These are phyloP conservation scores for Bedellia somnulentella DNA, from an alignment of 2,888 invertebrate species.

Conservation along the genomic window DNA sequence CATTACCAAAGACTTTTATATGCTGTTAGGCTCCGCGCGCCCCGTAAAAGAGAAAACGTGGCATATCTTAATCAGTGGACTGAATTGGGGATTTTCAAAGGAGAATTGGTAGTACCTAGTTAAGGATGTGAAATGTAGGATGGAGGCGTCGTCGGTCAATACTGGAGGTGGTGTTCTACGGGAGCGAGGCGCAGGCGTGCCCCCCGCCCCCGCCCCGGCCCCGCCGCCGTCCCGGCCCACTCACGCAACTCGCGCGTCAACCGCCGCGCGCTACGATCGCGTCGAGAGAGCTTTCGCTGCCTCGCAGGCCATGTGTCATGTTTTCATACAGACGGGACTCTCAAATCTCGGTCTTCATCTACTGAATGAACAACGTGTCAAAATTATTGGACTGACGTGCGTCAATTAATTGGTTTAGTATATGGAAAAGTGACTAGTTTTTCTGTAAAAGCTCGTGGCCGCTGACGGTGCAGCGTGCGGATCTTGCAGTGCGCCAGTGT, in stretches of 20 bases:
- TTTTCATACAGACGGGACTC: conserved; percentile 44
- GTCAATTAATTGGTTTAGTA: neutral
- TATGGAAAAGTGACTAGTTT: conserved; percentile 46
- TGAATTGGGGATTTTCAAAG: conserved; percentile 52
- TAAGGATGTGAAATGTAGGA: conserved; percentile 57
- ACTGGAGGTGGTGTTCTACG: conserved; percentile 54
- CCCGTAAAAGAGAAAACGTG: conserved; percentile 22
- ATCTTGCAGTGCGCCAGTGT: conserved; percentile 58
- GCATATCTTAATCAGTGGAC: conserved; percentile 41
- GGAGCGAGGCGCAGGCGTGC: conserved; percentile 47
- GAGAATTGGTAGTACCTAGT: conserved; percentile 51
- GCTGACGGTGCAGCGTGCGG: conserved; percentile 58
- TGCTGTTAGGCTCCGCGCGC: neutral
- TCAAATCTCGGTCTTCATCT: conserved; percentile 23
- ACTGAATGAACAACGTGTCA: conserved; percentile 30
- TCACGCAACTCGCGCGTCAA: conserved; percentile 55
- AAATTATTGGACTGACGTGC: conserved; percentile 6
- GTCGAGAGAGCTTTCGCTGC: conserved; percentile 29
- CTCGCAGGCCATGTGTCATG: conserved; percentile 50
- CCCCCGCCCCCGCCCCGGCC: conserved; percentile 21
- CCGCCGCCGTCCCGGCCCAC: conserved; percentile 28
- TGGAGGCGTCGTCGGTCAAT: conserved; percentile 61
- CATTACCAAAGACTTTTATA: too few species aligned
- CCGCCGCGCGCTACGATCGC: conserved; percentile 54
- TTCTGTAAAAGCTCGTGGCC: conserved; percentile 48